phyloP scores from a whole-genome alignment of 2,888 invertebrate species.

The Drosophila trichaetosa region DNA sequence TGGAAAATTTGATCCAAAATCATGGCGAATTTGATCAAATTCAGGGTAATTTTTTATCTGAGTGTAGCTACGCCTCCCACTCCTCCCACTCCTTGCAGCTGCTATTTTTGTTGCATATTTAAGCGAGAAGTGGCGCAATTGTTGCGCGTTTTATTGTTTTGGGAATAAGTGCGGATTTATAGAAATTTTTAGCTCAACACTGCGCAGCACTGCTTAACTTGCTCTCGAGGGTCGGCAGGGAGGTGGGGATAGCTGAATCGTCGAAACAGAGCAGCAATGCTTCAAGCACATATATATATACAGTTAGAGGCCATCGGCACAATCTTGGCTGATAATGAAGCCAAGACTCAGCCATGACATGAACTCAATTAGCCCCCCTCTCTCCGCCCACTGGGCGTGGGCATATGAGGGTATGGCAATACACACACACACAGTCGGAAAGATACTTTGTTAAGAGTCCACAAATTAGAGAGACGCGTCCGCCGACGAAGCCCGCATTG shows the following conservation, averaged over 20 bases:
- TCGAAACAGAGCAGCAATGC: constrained; percentile 54
- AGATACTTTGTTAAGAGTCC: constrained; percentile 65
- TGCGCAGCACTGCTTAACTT: constrained; percentile 21
- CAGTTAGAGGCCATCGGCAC: constrained; percentile 53
- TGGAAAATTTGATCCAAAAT: not conserved
- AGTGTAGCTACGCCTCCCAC: constrained; percentile 31
- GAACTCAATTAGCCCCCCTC: constrained; percentile 66
- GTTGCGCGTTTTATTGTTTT: constrained; percentile 80
- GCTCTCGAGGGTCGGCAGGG: constrained; percentile 7
- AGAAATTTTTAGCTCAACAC: constrained; percentile 63
- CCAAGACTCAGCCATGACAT: constrained; percentile 52
- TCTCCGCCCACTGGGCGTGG: constrained; percentile 45
- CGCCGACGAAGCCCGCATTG: constrained; percentile 55
- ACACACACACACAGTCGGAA: constrained; percentile 19
- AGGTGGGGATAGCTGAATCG: constrained; percentile 1
- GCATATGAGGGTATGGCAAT: constrained; percentile 26
- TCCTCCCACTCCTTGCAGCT: constrained; percentile 12
- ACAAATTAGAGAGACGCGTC: constrained; percentile 72
- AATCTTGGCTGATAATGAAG: constrained; percentile 55
- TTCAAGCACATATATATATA: constrained; percentile 56
- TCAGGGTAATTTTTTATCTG: not conserved
- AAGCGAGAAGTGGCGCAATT: constrained; percentile 73
- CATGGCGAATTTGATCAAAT: not conserved
- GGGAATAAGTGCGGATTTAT: constrained; percentile 78
- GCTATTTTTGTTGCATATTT: constrained; percentile 68